Conservation (phyloP, 1,140 invertebrate genomes). For the Saccostrea echinata region DNA sequence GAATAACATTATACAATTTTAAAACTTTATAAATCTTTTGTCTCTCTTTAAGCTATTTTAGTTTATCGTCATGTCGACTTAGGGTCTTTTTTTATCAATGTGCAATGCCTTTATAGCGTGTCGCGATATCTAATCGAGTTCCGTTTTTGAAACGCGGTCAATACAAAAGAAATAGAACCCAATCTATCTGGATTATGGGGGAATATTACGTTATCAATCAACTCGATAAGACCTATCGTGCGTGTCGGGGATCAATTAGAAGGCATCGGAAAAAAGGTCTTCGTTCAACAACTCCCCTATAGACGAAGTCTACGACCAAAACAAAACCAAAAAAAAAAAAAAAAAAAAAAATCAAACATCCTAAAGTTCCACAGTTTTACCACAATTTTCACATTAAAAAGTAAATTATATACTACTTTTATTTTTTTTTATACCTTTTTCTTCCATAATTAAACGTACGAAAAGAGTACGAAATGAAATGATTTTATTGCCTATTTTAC, state of each 20-base stretch:
- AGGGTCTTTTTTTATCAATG: slow-evolving; percentile 21
- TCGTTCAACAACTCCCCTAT: not conserved
- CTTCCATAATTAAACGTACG: not conserved
- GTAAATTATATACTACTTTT: not conserved
- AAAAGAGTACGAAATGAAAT: not conserved
- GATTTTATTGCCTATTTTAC: not conserved
- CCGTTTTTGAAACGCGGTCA: slow-evolving; percentile 37
- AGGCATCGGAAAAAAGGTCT: slow-evolving; percentile 20
- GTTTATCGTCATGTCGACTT: not conserved
- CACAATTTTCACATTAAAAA: not conserved
- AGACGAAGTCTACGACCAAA: not conserved
- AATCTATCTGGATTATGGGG: slow-evolving; percentile 34
- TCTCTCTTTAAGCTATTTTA: not conserved
- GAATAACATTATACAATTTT: not conserved
- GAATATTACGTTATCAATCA: slow-evolving; percentile 39
- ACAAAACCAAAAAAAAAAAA: no score
- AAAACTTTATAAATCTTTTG: not conserved
- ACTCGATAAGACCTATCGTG: slow-evolving; percentile 26
- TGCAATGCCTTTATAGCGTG: slow-evolving; percentile 11
- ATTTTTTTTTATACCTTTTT: not conserved
- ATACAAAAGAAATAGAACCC: slow-evolving; percentile 32
- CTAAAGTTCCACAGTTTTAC: not conserved
- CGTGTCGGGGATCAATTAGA: slow-evolving; percentile 34
- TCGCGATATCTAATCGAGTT: slow-evolving; percentile 28
- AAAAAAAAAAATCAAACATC: not conserved